Base-by-base conservation (phyloP, 2,113 vertebrate species). In the Oryzias melastigma region DNA sequence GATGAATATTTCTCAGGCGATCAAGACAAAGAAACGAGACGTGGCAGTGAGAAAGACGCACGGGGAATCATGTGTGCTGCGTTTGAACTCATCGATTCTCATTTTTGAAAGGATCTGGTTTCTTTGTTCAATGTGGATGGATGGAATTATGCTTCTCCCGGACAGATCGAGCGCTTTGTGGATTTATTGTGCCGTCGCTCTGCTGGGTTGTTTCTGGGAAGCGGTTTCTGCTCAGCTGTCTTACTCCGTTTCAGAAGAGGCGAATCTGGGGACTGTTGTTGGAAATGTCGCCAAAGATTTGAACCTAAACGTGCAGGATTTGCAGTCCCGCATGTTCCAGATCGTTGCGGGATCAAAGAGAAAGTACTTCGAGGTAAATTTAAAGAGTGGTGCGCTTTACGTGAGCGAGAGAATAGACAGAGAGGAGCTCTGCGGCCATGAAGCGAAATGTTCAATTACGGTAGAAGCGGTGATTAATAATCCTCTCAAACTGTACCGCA, bases 241-340 rank as follows among this genome's bases (percentile, higher is more conserved):
- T 17, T 89, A 86, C 35, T 80, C 85, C 40, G 65, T 87, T 44
- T 65, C 72, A 29, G 89, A 90, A 50, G 89, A 89, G 69, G 73
- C 79, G 4, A 81, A 80, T 35, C 43, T 27, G 5, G 85, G 87
- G 52, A 84, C 82, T 54, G 29, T 64, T 19, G 77, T 90, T 5
- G 88, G 85, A 58, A 86, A 87, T 70, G 52, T 89, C 14, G 81
- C 84, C 0, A 88, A 84, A 61, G 88, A 89, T 77, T 52, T 89
- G 0, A 80, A 75, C 53, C 24, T 88, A 1, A 78, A 80, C 54
- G 40, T 77, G 5, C 71, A 75, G 27, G 80, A 89, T 12, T 46
- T 88, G 48, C 78, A 82, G 18, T 19, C 75, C 0, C 86, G 85
- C 7, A 71, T 67, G 62, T 79, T 88, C 76, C 82, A 84, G 62